These are phyloP conservation scores for Orthosia incerta DNA, from an alignment of 2,888 invertebrate species.

Conservation along the genomic window DNA sequence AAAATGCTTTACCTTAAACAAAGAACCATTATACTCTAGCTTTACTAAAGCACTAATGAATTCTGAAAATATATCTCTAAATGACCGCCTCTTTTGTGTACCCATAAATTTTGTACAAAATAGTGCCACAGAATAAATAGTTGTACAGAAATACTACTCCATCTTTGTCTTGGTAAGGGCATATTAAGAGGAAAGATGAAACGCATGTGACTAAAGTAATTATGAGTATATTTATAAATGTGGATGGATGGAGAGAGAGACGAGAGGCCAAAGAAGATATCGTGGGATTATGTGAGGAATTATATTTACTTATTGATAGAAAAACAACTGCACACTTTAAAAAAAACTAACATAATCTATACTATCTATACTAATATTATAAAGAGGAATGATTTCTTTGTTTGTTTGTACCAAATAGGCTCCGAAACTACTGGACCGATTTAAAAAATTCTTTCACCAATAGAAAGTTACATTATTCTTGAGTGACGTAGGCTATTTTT, in stretches of 20 bases:
- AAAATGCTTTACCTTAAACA: slow-evolving; percentile 30
- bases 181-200: neutral
- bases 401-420: too few species aligned
- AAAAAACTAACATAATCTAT: too few species aligned
- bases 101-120: slow-evolving; percentile 55
- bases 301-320: too few species aligned
- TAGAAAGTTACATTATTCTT: too few species aligned
- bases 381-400: too few species aligned
- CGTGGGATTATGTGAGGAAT: too few species aligned
- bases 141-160: slow-evolving; percentile 15
- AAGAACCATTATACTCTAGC: slow-evolving; percentile 27
- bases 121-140: slow-evolving; percentile 17
- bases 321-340: too few species aligned
- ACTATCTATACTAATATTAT: too few species aligned
- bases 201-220: neutral
- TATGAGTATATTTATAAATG: too few species aligned
- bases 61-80: slow-evolving; percentile 57
- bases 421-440: too few species aligned
- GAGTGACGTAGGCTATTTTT: too few species aligned
- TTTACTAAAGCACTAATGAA: slow-evolving; percentile 53
- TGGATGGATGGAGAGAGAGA: neutral
- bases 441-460: too few species aligned
- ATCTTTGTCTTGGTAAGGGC: neutral
- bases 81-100: slow-evolving; percentile 57
- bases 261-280: neutral